These are phyloP conservation scores for Ethmia dodecea DNA, from an alignment of 2,888 invertebrate genomes.

Conservation along the genomic window DNA sequence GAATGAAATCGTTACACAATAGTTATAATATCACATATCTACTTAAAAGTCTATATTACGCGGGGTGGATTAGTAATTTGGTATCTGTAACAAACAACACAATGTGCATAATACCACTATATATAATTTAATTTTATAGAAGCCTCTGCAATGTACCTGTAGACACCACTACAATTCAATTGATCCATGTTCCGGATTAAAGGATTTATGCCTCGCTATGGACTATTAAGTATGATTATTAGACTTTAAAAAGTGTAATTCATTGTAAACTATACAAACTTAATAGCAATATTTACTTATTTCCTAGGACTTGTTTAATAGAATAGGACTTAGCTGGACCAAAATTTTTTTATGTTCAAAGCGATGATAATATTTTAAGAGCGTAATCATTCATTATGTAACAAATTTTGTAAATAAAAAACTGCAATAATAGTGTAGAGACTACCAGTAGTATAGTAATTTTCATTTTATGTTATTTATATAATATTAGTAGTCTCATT, in stretches of 20 bases:
- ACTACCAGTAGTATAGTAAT: conserved; percentile 46
- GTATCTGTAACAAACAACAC: too few relatives aligned
- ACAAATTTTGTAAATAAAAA: conserved; percentile 61
- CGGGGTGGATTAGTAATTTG: too few relatives aligned
- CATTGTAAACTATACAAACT: conserved; percentile 43
- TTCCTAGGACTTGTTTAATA: conserved; percentile 65
- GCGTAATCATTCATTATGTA: conserved; percentile 51
- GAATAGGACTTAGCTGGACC: conserved; percentile 76
- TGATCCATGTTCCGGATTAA: too few relatives aligned
- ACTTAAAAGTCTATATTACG: too few relatives aligned
- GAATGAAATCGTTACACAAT: conserved; percentile 7
- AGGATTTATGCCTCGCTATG: too few relatives aligned
- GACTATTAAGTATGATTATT: background rate
- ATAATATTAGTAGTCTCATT: conserved; percentile 62
- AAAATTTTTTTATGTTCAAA: conserved; percentile 68
- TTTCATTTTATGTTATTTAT: conserved; percentile 59
- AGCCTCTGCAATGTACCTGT: too few relatives aligned
- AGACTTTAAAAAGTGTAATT: conserved; percentile 23
- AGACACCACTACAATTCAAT: too few relatives aligned
- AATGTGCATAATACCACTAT: too few relatives aligned
- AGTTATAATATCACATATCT: too few relatives aligned
- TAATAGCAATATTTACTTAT: conserved; percentile 59
- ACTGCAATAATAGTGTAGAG: conserved; percentile 69
- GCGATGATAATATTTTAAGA: conserved; percentile 47
- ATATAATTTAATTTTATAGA: too few relatives aligned